Conservation (phyloP, 2,797 vertebrate species). For the Malacoctenus gilli region DNA sequence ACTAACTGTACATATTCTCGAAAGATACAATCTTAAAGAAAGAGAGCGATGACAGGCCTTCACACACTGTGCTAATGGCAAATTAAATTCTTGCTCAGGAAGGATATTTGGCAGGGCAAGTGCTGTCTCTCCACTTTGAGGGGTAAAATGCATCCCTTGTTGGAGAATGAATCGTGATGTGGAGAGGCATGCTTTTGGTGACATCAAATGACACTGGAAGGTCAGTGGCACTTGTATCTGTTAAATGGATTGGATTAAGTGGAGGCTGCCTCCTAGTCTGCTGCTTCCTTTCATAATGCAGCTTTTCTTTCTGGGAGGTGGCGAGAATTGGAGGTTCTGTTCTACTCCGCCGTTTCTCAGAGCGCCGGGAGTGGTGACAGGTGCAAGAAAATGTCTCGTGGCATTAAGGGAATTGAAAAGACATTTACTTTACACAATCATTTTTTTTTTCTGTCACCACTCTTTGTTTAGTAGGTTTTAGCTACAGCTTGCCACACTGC, state of each 20-base stretch:
- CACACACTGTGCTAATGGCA: conserved; percentile 82
- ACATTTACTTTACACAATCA: conserved; percentile 74
- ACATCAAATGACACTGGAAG: conserved; percentile 83
- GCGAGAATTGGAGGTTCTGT: conserved; percentile 67
- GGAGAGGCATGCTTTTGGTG: conserved; percentile 73
- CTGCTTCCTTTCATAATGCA: conserved; percentile 79
- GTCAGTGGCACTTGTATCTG: conserved; percentile 83
- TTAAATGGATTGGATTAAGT: conserved; percentile 84
- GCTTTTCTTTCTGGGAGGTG: conserved; percentile 74
- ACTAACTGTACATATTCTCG: conserved; percentile 83
- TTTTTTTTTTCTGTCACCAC: conserved; percentile 68
- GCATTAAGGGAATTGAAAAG: conserved; percentile 77
- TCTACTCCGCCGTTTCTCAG: conserved; percentile 64
- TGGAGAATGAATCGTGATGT: conserved; percentile 76
- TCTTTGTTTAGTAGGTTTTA: conserved; percentile 74
- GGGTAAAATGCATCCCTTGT: conserved; percentile 74
- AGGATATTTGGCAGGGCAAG: conserved; percentile 79
- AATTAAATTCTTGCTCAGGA: conserved; percentile 75
- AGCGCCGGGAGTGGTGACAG: conserved; percentile 74
- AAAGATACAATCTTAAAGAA: conserved; percentile 83
- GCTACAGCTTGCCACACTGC: conserved; percentile 60
- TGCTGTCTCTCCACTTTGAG: conserved; percentile 73
- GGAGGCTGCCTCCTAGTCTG: conserved; percentile 73
- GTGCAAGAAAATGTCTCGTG: conserved; percentile 76
- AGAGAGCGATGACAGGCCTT: conserved; percentile 78